Evolutionary conservation across 2,797 vertebrate species (phyloP), one percentile per base, ranked within the genome.

Genomic region (Anabacerthia variegaticeps): DNA sequence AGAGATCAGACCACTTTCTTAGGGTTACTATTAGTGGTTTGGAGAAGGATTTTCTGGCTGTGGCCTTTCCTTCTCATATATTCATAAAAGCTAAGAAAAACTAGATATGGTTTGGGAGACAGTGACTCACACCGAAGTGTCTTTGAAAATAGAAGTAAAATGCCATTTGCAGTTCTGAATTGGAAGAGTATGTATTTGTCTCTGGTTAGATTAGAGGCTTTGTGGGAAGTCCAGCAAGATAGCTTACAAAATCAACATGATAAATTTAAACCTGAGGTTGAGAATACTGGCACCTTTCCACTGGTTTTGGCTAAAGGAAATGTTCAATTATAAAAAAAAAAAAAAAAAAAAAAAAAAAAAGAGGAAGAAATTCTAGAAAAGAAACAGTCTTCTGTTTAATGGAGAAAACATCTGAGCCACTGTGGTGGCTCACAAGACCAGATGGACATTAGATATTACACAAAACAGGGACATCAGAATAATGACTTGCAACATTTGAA

Each of bases 91-190:
- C 95, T 96, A 96, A 96, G 85, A 93, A 97, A 90, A 93, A 71
- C 51, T 81, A 88, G 79, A 79, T 95, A 93, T 46, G 92, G 95
- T 93, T 94, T 94, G 74, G 82, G 80, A 95, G 55, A 89, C 73
- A 89, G 63, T 69, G 79, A 88, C 79, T 89, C 9, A 17, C 68
- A 92, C 55, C 13, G 17, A 95, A 95, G 34, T 36, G 34, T 49
- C 85, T 92, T 94, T 92, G 91, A 94, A 97, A 96, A 96, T 59
- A 91, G 88, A 96, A 92, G 44, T 67, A 93, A 95, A 95, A 95
- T 94, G 89, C n/a, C 73, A 82, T 94, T 93, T 96, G 83, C 73
- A 77, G 39, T 73, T 95, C 85, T 80, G 88, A 85, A 91, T 34
- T 93, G 58, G 49, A 91, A 89, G 73, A 91, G 36, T 79, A 86